phyloP scores from a whole-genome alignment of 2,797 vertebrate species.

The Bucorvus abyssinicus region DNA sequence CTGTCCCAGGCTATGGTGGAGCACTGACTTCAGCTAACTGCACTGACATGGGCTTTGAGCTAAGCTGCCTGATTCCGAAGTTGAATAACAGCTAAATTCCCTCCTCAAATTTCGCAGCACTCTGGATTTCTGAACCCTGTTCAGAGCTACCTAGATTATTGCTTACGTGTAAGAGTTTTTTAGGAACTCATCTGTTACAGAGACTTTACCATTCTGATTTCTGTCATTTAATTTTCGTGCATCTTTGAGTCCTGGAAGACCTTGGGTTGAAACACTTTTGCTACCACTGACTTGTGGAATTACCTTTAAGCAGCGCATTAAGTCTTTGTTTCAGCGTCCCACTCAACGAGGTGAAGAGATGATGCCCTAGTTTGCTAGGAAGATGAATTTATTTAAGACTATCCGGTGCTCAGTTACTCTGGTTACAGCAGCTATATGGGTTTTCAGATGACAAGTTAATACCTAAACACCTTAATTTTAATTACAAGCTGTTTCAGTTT shows the following conservation, averaged over 20 bases:
- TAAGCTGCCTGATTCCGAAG: constrained; percentile 2
- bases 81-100: constrained; percentile 21
- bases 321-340: not conserved
- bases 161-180: not conserved
- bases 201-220: not conserved
- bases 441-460: not conserved
- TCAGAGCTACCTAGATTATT: not conserved
- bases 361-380: not conserved
- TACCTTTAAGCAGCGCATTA: not conserved
- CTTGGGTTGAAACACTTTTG: not conserved
- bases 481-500: not conserved
- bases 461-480: not conserved
- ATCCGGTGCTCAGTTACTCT: not conserved
- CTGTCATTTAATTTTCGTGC: not conserved
- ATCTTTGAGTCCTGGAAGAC: not conserved
- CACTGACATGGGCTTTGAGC: not conserved
- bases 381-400: not conserved
- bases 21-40: not conserved
- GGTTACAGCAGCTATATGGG: not conserved
- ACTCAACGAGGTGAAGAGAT: not conserved
- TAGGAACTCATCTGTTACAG: constrained; percentile 1
- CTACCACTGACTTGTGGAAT: not conserved
- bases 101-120: not conserved
- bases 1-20: not conserved
- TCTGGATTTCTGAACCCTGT: constrained; percentile 5